Conservation (phyloP, 2,888 invertebrate genomes). For the Falcaria lacertinaria region DNA sequence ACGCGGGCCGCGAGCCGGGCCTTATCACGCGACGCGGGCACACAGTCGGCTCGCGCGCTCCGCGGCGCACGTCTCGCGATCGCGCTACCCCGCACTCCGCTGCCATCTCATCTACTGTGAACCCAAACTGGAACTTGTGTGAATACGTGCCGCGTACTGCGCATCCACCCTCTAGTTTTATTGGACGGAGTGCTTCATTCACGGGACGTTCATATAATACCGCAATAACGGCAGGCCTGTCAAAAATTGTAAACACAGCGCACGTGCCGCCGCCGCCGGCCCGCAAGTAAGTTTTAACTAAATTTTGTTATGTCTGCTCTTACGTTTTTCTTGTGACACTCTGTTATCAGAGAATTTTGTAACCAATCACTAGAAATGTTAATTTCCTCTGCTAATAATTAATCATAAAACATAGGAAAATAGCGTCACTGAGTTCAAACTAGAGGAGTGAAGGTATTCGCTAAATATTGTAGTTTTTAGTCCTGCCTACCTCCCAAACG, state of each 20-base stretch:
- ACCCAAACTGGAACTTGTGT: conserved; percentile 43
- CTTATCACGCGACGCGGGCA: conserved; percentile 71
- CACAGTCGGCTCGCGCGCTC: conserved; percentile 68
- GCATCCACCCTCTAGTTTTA: conserved; percentile 42
- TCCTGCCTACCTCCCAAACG: too few species aligned
- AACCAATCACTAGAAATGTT: background rate
- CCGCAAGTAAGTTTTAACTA: conserved; percentile 62
- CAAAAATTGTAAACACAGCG: conserved; percentile 68
- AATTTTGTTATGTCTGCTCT: conserved; percentile 14
- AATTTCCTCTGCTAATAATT: too few species aligned
- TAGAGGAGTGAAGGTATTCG: too few species aligned
- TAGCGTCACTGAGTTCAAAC: too few species aligned
- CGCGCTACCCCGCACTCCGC: conserved; percentile 23
- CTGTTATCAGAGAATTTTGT: background rate
- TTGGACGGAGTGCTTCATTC: conserved; percentile 43
- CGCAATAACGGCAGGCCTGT: conserved; percentile 53
- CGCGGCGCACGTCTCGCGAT: conserved; percentile 52
- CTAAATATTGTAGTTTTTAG: too few species aligned
- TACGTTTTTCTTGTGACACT: background rate
- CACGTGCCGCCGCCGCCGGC: conserved; percentile 66
- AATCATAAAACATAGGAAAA: too few species aligned
- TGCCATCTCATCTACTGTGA: conserved; percentile 28
- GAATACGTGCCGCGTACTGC: conserved; percentile 57
- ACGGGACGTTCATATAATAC: conserved; percentile 34
- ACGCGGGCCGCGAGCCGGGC: conserved; percentile 60